Evolutionary conservation across 2,113 vertebrate genomes (phyloP), one percentile per base, ranked within the genome.

Genomic region (Peucedramus taeniatus): DNA sequence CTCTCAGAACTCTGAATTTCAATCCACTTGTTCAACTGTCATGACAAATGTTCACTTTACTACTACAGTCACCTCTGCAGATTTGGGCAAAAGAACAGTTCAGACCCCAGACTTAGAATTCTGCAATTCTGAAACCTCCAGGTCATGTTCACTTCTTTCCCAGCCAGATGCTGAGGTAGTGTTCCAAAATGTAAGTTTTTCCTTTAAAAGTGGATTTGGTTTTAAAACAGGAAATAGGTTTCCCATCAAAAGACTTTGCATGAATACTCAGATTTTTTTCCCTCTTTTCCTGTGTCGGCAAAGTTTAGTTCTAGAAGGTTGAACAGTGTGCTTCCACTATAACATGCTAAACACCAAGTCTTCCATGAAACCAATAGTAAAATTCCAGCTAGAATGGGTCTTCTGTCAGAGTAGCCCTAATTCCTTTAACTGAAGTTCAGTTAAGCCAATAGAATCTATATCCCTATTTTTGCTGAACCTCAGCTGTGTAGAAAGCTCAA

Each of bases 151-250:
- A 93, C 93, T 96, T 93, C 93, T 97, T 96, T 93, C 53, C 91
- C 95, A 96, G 72, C 74, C 92, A 96, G 90, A 88, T 97, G 89
- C 93, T 94, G 91, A 91, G 84, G 87, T 96, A 96, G 93, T 96
- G 71, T 63, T 87, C 92, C 90, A 90, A 90, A 92, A 90, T 95
- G 82, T 93, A 91, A 95, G 93, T 90, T 35, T 81, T 83, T 56
- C 71, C 92, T 97, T 92, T 90, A 63, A 94, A 93, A 90, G n/a
- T 37, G 50, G 26, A 39, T 85, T 75, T 69, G 74, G 20, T 83
- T 93, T 94, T 49, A n/a, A 80, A 93, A 31, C 28, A 94, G 71
- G 83, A 81, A 56, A 81, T 37, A 75, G 49, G 27, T 75, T 83
- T 83, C 75, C 37, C 71, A 51, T 47, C 45, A 40, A 40, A 80